Evolutionary conservation across 2,797 vertebrate genomes (phyloP), one percentile per base, ranked within the genome.

Genomic region (Cygnus olor): DNA sequence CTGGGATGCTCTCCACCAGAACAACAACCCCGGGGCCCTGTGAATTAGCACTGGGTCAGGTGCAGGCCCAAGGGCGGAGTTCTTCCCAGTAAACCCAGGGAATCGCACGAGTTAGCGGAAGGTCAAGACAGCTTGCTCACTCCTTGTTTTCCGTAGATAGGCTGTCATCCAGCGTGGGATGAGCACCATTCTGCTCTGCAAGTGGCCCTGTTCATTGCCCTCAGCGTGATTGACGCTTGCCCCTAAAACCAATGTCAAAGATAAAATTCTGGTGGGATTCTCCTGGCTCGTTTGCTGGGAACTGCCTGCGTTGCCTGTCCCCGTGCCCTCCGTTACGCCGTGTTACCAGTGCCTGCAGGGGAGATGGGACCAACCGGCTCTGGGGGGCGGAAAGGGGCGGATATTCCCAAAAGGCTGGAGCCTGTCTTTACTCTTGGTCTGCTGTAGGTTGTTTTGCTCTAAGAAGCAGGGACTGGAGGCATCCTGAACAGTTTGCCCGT

Each of bases 301-400:
- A 17, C 42, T 72, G 30, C 36, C 47, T 4, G 2, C 4, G 0
- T 24, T 51, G 42, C 65, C 83, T 36, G 64, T 57, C 3, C 1
- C 54, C 1, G 2, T 30, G 49, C 61, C 66, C 77, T 56, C 21
- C 1, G 1, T 71, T 70, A 10, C 2, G 54, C 83, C 38, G 7
- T 11, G 51, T 64, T 18, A 77, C 56, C 71, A 78, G 40, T 80
- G 78, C 19, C 10, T 51, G 63, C 53, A 14, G 56, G 1, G 9
- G 58, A 77, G 65, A 28, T 57, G 95, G 81, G 74, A 85, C 65
- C 91, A 81, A 0, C 18, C 4, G 30, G 56, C 2, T 10, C 49
- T 77, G 74, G 69, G 60, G 3, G 51, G 30, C 28, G 18, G 45
- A 16, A 56, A 32, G 34, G 72, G 66, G 25, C n/a, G 54, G 30